Percentiles rank a stretch among this genome's conserved stretches.
These are phyloP conservation scores for Drosophila equinoxialis DNA, from an alignment of 1,140 invertebrate species.

Conservation along the genomic window DNA sequence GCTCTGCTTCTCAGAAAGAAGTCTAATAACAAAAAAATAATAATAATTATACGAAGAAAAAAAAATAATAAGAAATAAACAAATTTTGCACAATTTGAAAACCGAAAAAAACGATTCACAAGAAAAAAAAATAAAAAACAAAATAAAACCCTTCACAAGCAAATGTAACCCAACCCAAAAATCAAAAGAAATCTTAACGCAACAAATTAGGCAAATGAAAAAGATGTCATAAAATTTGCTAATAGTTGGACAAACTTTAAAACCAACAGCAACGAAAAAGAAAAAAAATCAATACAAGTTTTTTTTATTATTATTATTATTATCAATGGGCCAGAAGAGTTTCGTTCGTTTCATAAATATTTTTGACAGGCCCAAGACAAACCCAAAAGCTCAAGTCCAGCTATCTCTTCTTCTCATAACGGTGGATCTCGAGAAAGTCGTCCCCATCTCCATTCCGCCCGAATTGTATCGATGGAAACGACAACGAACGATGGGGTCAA, in stretches of 20 bases:
- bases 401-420: conserved; percentile 40
- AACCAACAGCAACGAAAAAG: too few species aligned
- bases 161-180: conserved; percentile 13
- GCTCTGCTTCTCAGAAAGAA: conserved; percentile 29
- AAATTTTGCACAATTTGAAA: conserved; percentile 63
- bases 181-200: conserved; percentile 46
- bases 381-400: background rate
- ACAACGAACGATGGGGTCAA: background rate
- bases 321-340: conserved; percentile 23
- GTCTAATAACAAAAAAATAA: conserved; percentile 49
- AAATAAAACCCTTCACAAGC: conserved; percentile 34
- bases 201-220: conserved; percentile 71
- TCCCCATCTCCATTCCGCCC: background rate
- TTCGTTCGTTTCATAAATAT: conserved; percentile 63
- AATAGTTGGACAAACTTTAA: conserved; percentile 51
- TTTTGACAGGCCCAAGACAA: conserved; percentile 37
- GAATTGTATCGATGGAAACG: background rate
- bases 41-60: conserved; percentile 23
- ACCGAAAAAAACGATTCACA: conserved; percentile 7
- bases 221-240: conserved; percentile 71
- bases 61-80: background rate
- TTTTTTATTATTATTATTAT: conserved; percentile 57
- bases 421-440: conserved; percentile 54
- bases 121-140: background rate
- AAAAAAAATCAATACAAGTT: conserved; percentile 43